Percentiles rank a stretch among this genome's conserved stretches.
These are phyloP conservation scores for Ostrea denselamellosa DNA, from an alignment of 1,140 invertebrate genomes.

Conservation along the genomic window DNA sequence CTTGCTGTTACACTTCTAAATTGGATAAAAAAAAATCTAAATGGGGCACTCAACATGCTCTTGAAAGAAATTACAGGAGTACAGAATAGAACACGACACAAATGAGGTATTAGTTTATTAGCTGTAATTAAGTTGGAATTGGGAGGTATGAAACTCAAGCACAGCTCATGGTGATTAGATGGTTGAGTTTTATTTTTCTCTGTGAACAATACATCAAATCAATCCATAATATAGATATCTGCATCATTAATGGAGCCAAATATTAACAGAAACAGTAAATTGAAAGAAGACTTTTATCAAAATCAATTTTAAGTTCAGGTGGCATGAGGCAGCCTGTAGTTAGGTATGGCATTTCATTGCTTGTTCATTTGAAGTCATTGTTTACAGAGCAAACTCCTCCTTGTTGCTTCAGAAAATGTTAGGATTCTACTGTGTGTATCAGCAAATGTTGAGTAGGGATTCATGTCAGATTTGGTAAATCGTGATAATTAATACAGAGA, in stretches of 20 bases:
- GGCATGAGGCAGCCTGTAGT: background rate
- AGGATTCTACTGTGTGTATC: background rate
- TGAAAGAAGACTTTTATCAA: background rate
- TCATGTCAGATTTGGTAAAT: background rate
- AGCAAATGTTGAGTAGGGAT: background rate
- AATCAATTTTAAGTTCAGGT: background rate
- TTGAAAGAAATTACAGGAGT: no score
- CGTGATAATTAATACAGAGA: background rate
- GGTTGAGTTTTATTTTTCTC: background rate
- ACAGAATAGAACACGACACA: no score
- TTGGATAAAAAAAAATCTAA: no score
- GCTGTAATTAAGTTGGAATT: no score
- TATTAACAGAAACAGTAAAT: background rate
- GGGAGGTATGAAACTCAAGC: no score
- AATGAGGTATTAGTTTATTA: no score
- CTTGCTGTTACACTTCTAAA: no score
- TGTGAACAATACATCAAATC: background rate
- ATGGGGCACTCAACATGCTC: no score
- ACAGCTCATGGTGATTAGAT: background rate
- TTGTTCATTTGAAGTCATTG: background rate
- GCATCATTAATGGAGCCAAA: background rate
- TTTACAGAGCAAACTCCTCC: slow-evolving; percentile 3
- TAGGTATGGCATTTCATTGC: background rate
- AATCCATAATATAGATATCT: background rate
- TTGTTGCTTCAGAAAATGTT: background rate